phyloP scores from a whole-genome alignment of 2,113 vertebrate genomes.

The Vulpes ferrilata region DNA sequence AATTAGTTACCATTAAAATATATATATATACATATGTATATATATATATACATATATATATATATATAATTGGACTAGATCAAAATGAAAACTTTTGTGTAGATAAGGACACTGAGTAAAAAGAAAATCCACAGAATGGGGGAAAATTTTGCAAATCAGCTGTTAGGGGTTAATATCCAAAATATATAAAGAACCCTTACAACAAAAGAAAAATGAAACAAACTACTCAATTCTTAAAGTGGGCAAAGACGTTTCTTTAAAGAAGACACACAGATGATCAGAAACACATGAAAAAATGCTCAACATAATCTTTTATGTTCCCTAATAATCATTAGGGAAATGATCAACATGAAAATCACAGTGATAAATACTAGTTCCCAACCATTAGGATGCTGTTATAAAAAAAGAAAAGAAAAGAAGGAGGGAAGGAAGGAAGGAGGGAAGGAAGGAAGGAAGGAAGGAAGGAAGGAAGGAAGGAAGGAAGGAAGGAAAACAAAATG shows the following conservation, averaged over 20 bases:
- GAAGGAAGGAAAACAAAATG: not conserved
- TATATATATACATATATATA: not conserved
- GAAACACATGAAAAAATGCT: not conserved
- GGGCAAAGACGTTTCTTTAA: not conserved
- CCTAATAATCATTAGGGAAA: not conserved
- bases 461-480: not conserved
- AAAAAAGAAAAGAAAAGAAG: not conserved
- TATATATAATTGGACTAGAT: not conserved
- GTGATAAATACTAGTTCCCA: not conserved
- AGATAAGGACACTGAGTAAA: not conserved
- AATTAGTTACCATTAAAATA: not conserved
- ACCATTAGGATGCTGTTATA: not conserved
- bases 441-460: too few species aligned
- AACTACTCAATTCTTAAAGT: not conserved
- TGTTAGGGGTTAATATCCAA: not conserved
- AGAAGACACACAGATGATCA: not conserved
- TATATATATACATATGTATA: too few species aligned
- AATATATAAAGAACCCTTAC: not conserved
- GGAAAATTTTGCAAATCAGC: not conserved
- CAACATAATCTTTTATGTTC: not conserved
- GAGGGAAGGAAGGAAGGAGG: too few species aligned
- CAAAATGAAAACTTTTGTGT: not conserved
- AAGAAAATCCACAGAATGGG: not conserved
- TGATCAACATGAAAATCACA: not conserved
- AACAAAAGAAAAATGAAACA: not conserved